These are phyloP conservation scores for Saxidomus purpurata DNA, from an alignment of 1,140 invertebrate genomes.

Conservation along the genomic window DNA sequence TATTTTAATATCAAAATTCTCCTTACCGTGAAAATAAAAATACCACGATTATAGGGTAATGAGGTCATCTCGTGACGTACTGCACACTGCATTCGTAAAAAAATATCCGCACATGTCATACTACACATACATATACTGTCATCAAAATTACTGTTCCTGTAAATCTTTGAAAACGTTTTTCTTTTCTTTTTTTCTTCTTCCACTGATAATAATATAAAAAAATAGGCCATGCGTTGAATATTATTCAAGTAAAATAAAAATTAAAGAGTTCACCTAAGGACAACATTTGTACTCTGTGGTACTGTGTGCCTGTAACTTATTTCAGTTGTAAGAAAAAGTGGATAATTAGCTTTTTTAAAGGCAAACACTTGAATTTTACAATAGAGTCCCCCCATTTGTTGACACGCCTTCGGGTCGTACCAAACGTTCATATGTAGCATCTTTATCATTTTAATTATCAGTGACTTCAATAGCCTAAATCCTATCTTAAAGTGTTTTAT, in stretches of 20 bases:
- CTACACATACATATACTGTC: no score
- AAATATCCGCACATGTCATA: not conserved
- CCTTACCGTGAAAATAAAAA: not conserved
- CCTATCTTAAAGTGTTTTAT: not conserved
- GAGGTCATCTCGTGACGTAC: not conserved
- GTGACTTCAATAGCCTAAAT: conserved; percentile 15
- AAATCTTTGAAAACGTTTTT: not conserved
- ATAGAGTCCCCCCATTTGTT: not conserved
- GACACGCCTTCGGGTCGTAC: conserved; percentile 40
- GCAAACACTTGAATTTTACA: conserved; percentile 5
- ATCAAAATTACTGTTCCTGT: no score
- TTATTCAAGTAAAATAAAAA: not conserved
- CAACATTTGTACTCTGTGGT: not conserved
- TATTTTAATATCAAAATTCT: not conserved
- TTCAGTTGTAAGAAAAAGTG: not conserved
- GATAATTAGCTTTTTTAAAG: conserved; percentile 9
- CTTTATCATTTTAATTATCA: conserved; percentile 18
- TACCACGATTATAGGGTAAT: not conserved
- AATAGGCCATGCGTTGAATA: not conserved
- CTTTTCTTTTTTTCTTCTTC: not conserved
- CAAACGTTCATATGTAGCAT: not conserved
- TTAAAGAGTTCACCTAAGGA: not conserved
- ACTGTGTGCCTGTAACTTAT: conserved; percentile 17
- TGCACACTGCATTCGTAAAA: not conserved
- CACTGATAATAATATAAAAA: not conserved